Base-by-base conservation (phyloP, 2,113 vertebrate species). In the Chloebia gouldiae region DNA sequence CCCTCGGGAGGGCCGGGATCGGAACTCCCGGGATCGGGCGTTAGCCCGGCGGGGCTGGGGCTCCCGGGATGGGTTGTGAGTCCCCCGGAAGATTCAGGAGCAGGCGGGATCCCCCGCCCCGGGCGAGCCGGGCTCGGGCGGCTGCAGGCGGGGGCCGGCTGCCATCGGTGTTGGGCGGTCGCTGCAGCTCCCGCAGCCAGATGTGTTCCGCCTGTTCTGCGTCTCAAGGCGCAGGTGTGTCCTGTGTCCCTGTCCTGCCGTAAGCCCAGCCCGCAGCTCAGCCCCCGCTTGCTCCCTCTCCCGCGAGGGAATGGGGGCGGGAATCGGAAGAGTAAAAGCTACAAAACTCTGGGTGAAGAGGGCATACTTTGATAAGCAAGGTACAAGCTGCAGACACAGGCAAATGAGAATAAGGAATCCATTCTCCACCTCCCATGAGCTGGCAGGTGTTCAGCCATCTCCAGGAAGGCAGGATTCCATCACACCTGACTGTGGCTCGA, bases 131-230 rank as follows among this genome's bases (percentile, higher is more conserved):
- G 23, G 35, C 17, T 37, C 39, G 7, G 27, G 8, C 5, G 8
- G 45, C 45, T 47, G 45, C 45, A 5, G 33, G 56, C 56, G 33
- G 51, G 54, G n/a, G 4, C 39, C 33, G 56, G 33, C 2, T 37
- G 39, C 47, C 4, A 0, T 30, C 1, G 6, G 20, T 11, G 44
- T 6, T 70, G 0, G 6, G 18, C 40, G 53, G 49, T 15, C 30
- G 2, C 15, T 2, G 61, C 69, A 10, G 33, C 20, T 40, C 7
- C 12, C 9, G 24, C 45, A 40, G 61, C n/a, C 70, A 19, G 39
- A 0, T 19, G 61, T n/a, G 39, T 22, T 40, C 16, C 47, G 69
- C 47, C 30, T 18, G 69, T 17, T 19, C 39, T 5, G 45, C 54
- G 6, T 27, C 51, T 7, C 19, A 3, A 16, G 60, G 51, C 51